A percentile compares a stretch with the other conserved stretches of the same genome.
These are phyloP conservation scores for Polietes domitor DNA, from an alignment of 2,888 invertebrate genomes.

Conservation along the genomic window DNA sequence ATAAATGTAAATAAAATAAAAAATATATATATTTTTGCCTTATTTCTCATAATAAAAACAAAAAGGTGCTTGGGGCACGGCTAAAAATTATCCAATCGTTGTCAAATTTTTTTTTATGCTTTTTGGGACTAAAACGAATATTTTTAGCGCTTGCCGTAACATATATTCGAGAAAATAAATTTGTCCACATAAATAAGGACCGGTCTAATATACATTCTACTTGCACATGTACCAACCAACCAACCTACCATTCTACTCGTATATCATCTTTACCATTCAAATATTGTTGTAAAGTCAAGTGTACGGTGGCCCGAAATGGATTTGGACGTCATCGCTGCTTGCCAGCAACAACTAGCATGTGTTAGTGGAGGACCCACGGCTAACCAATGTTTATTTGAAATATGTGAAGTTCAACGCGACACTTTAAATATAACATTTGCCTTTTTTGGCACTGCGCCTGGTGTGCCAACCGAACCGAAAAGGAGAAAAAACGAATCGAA, in stretches of 20 bases:
- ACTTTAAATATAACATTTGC: slow-evolving; percentile 59
- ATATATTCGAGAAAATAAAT: no score
- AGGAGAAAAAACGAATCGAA: background rate
- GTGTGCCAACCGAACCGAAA: background rate
- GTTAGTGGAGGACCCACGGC: background rate
- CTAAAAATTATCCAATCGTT: no score
- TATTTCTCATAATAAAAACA: no score
- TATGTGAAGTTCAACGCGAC: slow-evolving; percentile 62
- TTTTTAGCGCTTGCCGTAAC: no score
- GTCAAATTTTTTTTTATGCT: no score
- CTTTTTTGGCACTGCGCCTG: background rate
- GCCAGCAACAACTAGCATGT: slow-evolving; percentile 14
- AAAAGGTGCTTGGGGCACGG: no score
- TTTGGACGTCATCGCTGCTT: background rate
- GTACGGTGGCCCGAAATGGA: background rate
- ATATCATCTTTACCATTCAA: background rate
- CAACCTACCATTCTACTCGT: no score
- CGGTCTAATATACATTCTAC: no score
- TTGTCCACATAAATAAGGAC: no score
- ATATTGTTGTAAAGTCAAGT: background rate
- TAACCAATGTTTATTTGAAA: slow-evolving; percentile 33
- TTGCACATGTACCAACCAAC: background rate
- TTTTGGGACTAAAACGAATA: no score
- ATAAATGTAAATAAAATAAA: no score
- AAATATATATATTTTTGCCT: no score